Evolutionary conservation across 1,140 invertebrate genomes (phyloP).

Genomic region (Vanessa atalanta): DNA sequence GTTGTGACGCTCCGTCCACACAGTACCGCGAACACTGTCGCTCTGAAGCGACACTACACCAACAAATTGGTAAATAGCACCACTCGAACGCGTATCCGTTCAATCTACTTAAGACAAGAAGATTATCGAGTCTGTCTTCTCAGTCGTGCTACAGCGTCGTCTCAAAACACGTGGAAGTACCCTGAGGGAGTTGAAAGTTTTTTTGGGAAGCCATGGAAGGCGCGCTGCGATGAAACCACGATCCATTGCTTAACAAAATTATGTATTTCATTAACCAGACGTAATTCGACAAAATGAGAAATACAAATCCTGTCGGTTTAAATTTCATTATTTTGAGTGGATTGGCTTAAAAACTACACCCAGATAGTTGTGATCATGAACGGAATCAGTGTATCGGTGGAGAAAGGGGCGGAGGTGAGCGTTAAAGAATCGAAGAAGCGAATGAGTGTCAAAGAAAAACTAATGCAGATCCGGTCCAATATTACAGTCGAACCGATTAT

Average conservation of each 20-base stretch:
- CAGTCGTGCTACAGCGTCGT: conserved; percentile 42
- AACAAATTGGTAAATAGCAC: conserved; percentile 75
- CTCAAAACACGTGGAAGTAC: conserved; percentile 30
- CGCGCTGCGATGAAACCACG: conserved; percentile 22
- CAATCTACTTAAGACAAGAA: conserved; percentile 73
- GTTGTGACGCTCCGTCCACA: conserved; percentile 64
- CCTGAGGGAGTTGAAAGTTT: conserved; percentile 19
- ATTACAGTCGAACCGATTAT: conserved; percentile 83
- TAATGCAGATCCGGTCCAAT: conserved; percentile 70
- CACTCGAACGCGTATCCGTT: conserved; percentile 75
- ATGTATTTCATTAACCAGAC: conserved; percentile 21
- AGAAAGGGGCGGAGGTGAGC: conserved; percentile 56
- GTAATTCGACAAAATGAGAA: conserved; percentile 39
- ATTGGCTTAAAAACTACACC: conserved; percentile 1
- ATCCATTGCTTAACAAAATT: conserved; percentile 18
- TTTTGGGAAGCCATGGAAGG: conserved; percentile 17
- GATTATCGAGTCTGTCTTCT: conserved; percentile 56
- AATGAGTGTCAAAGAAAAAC: conserved; percentile 58
- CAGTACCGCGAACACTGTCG: conserved; percentile 63
- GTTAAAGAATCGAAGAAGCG: conserved; percentile 60
- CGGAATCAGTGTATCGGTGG: conserved; percentile 59
- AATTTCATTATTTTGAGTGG: conserved; percentile 18
- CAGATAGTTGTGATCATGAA: conserved; percentile 55
- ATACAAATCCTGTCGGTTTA: conserved; percentile 14
- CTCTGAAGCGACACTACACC: conserved; percentile 61